Conservation (phyloP, 2,113 vertebrate genomes). For the Synchiropus splendidus region DNA sequence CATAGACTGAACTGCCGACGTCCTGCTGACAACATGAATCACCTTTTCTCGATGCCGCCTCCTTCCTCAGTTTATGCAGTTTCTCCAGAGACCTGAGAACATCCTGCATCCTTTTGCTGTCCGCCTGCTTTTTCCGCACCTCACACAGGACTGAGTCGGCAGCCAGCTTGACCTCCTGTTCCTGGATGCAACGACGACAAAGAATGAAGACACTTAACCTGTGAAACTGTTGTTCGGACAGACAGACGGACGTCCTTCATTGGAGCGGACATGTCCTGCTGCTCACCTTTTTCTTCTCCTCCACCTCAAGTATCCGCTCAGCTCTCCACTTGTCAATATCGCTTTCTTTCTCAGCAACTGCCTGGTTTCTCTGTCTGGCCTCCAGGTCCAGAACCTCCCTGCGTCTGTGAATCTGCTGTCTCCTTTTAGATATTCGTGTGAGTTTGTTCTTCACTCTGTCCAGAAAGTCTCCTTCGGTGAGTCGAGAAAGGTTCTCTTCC, state of each 20-base stretch:
- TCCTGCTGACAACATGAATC: too few relatives aligned
- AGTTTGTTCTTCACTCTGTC: background rate
- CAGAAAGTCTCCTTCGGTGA: background rate
- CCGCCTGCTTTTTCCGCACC: conserved; percentile 7
- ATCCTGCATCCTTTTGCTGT: conserved; percentile 6
- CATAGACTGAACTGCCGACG: too few relatives aligned
- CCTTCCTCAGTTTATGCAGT: background rate
- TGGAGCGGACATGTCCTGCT: too few relatives aligned
- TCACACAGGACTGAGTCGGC: conserved; percentile 3
- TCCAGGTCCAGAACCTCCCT: background rate
- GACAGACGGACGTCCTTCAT: too few relatives aligned
- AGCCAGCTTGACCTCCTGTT: conserved; percentile 1
- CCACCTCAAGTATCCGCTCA: background rate
- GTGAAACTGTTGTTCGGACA: too few relatives aligned
- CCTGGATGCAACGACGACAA: background rate
- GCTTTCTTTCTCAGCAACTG: background rate
- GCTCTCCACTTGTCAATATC: conserved; percentile 1
- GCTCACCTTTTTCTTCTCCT: conserved; percentile 4
- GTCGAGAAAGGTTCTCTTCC: background rate
- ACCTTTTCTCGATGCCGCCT: conserved; percentile 1
- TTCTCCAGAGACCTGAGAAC: conserved; percentile 6
- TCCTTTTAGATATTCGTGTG: background rate
- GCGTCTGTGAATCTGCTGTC: background rate
- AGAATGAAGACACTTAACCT: too few relatives aligned
- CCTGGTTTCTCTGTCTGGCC: background rate